phyloP scores from a whole-genome alignment of 1,140 invertebrate species.

The Calosoma granatense region DNA sequence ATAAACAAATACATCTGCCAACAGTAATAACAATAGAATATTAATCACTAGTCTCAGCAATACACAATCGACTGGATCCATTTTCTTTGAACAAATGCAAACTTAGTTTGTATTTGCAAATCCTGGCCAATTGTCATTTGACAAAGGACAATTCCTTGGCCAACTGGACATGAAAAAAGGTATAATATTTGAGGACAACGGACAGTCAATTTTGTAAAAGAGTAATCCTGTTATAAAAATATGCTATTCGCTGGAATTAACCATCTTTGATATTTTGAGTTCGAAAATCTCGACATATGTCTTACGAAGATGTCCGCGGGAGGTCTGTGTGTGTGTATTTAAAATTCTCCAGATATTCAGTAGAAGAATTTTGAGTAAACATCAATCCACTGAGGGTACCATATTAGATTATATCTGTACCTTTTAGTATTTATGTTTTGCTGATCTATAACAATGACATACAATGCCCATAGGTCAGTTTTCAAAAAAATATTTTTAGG shows the following conservation, averaged over 20 bases:
- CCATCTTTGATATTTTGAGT: not conserved
- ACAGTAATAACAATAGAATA: too few relatives aligned
- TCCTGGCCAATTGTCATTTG: not conserved
- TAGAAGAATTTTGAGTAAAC: too few relatives aligned
- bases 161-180: not conserved
- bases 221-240: not conserved
- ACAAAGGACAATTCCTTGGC: not conserved
- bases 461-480: not conserved
- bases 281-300: not conserved
- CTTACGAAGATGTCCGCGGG: not conserved
- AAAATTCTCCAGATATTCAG: too few relatives aligned
- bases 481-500: not conserved
- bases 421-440: not conserved
- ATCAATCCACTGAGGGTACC: too few relatives aligned
- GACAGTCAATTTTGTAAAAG: not conserved
- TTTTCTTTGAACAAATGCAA: too few relatives aligned
- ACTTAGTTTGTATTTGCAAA: too few relatives aligned
- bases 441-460: not conserved
- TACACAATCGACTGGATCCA: too few relatives aligned
- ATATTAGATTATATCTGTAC: not conserved
- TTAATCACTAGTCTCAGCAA: too few relatives aligned
- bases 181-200: not conserved
- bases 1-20: too few relatives aligned
- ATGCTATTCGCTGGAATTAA: not conserved
- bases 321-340: not conserved